Base-by-base conservation (phyloP, 1,140 invertebrate genomes). In the Oncopodura yosiiana region DNA sequence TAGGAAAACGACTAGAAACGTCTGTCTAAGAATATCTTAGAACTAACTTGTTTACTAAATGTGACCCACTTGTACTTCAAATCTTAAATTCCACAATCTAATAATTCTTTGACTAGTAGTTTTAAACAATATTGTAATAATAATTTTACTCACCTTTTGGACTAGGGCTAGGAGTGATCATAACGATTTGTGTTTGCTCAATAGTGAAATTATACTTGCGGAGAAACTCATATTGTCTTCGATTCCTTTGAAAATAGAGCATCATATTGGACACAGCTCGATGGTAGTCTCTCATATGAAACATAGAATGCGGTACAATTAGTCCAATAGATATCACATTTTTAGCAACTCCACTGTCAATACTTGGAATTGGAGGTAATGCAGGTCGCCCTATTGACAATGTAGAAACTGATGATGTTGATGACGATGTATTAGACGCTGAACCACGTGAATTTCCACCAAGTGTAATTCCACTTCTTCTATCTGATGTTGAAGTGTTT, bases 81-180 rank as follows among this genome's bases (percentile, higher is more conserved):
- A n/a, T n/a, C n/a, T n/a, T n/a, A n/a, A n/a, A n/a, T n/a, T n/a
- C n/a, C n/a, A n/a, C n/a, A n/a, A n/a, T n/a, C n/a, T n/a, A n/a
- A n/a, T n/a, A n/a, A n/a, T n/a, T n/a, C n/a, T n/a, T n/a, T n/a
- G n/a, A n/a, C n/a, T n/a, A n/a, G n/a, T n/a, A n/a, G n/a, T n/a
- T n/a, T n/a, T n/a, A n/a, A n/a, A n/a, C n/a, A n/a, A n/a, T n/a
- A n/a, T n/a, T n/a, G n/a, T n/a, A n/a, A n/a, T n/a, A n/a, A n/a
- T n/a, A n/a, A n/a, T n/a, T 36, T 29, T 53, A 76, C 77, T 80
- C 70, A 85, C 82, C 82, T 77, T 80, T 85, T 9, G 84, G 83
- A 72, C 80, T 84, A 8, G 84, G 83, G 38, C 81, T 82, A 18
- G 86, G 70, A 46, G 76, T 77, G 77, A 84, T 81, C 74, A 82